Conservation (phyloP, 2,888 invertebrate species). For the Portevinia maculata region DNA sequence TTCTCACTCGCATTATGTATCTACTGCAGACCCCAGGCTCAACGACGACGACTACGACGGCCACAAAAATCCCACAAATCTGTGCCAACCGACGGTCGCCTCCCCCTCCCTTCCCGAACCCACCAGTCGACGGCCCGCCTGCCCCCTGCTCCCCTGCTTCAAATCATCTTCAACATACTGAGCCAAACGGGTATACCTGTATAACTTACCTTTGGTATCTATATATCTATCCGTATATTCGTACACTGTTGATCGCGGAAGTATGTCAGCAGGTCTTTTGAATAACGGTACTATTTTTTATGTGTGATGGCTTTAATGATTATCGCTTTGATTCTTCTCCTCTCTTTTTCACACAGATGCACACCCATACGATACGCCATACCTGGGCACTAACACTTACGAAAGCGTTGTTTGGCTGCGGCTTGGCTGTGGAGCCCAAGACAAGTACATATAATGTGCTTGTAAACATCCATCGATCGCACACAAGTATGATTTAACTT, state of each 20-base stretch:
- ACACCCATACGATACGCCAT: constrained; percentile 2
- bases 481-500: constrained; percentile 69
- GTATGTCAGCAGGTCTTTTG: constrained; percentile 83
- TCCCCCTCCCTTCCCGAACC: constrained; percentile 21
- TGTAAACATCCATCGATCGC: constrained; percentile 25
- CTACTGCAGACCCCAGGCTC: constrained; percentile 26
- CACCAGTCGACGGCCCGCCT: constrained; percentile 9
- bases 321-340: constrained; percentile 66
- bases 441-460: constrained; percentile 17
- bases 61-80: constrained; percentile 74
- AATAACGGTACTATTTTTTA: constrained; percentile 81
- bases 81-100: constrained; percentile 67
- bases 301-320: constrained; percentile 75
- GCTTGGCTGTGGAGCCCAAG: too few species aligned
- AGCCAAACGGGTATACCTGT: constrained; percentile 68
- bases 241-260: constrained; percentile 81
- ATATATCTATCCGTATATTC: constrained; percentile 41
- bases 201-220: constrained; percentile 45
- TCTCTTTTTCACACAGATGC: constrained; percentile 65
- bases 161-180: constrained; percentile 53
- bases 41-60: constrained; percentile 48
- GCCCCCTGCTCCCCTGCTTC: background rate
- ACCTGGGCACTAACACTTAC: constrained; percentile 1
- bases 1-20: constrained; percentile 3
- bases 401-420: background rate